A percentile compares a stretch with the other conserved stretches of the same genome.
Evolutionary conservation across 2,888 invertebrate genomes (phyloP).

Genomic region (Mythimna lalbum): DNA sequence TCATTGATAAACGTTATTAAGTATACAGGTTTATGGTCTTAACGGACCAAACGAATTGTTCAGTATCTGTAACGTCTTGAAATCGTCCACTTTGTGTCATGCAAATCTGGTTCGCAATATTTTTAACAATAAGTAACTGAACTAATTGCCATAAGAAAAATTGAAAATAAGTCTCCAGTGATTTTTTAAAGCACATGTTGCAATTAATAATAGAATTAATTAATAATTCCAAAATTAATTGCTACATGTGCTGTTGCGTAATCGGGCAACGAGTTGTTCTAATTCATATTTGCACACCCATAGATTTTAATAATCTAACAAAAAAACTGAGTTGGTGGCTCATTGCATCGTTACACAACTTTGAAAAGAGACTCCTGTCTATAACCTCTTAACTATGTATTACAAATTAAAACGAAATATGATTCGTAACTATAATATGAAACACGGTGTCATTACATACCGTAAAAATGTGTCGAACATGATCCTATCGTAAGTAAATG

Average conservation of each 20-base stretch:
- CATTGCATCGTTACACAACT: background rate
- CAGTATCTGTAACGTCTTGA: background rate
- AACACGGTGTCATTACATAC: slow-evolving; percentile 22
- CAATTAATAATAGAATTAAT: background rate
- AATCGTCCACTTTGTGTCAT: background rate
- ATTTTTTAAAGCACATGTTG: background rate
- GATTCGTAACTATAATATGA: slow-evolving; percentile 21
- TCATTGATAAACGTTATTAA: no score
- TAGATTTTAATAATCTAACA: background rate
- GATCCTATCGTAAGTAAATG: slow-evolving; percentile 33
- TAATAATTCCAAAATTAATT: no score
- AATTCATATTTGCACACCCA: background rate
- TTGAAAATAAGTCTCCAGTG: background rate
- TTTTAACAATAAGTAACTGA: background rate
- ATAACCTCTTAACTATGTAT: slow-evolving; percentile 15
- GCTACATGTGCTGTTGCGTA: no score
- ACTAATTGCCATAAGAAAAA: no score
- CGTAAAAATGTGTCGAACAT: slow-evolving; percentile 20
- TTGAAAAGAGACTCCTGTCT: background rate
- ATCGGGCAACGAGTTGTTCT: background rate
- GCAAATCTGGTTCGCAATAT: background rate
- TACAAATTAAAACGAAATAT: slow-evolving; percentile 24
- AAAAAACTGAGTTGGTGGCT: background rate
- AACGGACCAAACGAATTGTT: background rate
- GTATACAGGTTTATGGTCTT: no score